These are phyloP conservation scores for Myopa testacea DNA, from an alignment of 2,888 invertebrate species.

Conservation along the genomic window DNA sequence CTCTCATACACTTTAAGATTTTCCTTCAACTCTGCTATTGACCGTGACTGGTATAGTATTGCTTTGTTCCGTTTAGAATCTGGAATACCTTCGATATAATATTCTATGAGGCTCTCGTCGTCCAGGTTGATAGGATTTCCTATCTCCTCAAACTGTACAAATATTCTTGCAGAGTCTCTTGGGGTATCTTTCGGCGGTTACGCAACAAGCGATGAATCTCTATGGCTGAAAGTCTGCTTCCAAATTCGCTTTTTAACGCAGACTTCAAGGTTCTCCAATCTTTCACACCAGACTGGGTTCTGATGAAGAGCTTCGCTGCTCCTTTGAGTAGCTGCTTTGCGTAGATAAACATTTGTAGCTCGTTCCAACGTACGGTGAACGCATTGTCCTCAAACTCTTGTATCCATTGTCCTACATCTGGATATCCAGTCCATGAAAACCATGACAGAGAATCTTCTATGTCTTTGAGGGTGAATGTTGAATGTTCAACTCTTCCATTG, in stretches of 20 bases:
- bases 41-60: too few relatives aligned
- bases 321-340: slow-evolving; percentile 42
- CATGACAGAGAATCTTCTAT: slow-evolving; percentile 28
- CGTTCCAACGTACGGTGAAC: slow-evolving; percentile 16
- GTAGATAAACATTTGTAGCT: slow-evolving; percentile 41
- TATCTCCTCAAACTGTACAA: too few relatives aligned
- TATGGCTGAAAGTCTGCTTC: background rate
- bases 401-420: slow-evolving; percentile 28
- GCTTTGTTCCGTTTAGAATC: too few relatives aligned
- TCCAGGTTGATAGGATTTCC: too few relatives aligned
- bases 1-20: too few relatives aligned
- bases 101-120: slow-evolving; percentile 24
- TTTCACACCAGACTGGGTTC: slow-evolving; percentile 28
- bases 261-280: slow-evolving; percentile 35
- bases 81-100: slow-evolving; percentile 29
- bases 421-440: slow-evolving; percentile 27
- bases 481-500: too few relatives aligned
- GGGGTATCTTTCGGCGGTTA: too few relatives aligned
- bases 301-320: slow-evolving; percentile 40
- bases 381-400: slow-evolving; percentile 37
- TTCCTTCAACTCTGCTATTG: too few relatives aligned
- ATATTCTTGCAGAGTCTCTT: too few relatives aligned
- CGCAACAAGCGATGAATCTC: too few relatives aligned
- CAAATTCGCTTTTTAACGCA: slow-evolving; percentile 27
- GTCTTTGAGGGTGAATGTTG: slow-evolving; percentile 33